Evolutionary conservation across 2,797 vertebrate genomes (phyloP).

Genomic region (Pseudochirops cupreus): DNA sequence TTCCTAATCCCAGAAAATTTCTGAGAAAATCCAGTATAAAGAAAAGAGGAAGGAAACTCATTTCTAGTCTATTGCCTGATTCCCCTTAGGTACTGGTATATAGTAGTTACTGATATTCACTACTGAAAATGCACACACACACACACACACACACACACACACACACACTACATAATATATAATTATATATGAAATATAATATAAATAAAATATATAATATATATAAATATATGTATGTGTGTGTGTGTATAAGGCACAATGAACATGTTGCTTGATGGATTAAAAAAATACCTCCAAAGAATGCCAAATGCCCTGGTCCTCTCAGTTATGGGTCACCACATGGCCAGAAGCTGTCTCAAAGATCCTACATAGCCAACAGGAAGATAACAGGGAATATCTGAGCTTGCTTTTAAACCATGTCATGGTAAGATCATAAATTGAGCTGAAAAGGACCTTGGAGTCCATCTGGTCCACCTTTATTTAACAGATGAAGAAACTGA

Average conservation of each 20-base stretch:
- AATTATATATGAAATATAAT: too few relatives aligned
- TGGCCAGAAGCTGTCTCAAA: neutral
- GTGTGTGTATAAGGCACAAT: neutral
- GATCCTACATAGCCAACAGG: neutral
- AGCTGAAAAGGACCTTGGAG: too few relatives aligned
- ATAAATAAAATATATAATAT: neutral
- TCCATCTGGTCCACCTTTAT: too few relatives aligned
- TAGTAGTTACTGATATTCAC: neutral
- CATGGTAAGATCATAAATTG: neutral
- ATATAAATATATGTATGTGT: neutral
- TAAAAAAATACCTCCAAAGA: neutral
- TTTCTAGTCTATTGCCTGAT: neutral
- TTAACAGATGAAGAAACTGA: too few relatives aligned
- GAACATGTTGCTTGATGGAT: neutral
- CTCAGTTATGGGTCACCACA: neutral
- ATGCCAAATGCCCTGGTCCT: neutral
- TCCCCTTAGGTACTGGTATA: neutral
- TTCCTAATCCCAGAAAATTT: neutral
- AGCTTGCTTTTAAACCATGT: neutral
- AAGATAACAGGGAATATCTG: neutral
- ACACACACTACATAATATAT: too few relatives aligned
- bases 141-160: neutral
- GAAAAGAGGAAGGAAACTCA: neutral
- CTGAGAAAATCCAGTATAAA: neutral
- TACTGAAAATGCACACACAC: neutral